Percentiles rank a stretch among this genome's conserved stretches.
Evolutionary conservation across 2,888 invertebrate genomes (phyloP).

Genomic region (Capitulum mitella): DNA sequence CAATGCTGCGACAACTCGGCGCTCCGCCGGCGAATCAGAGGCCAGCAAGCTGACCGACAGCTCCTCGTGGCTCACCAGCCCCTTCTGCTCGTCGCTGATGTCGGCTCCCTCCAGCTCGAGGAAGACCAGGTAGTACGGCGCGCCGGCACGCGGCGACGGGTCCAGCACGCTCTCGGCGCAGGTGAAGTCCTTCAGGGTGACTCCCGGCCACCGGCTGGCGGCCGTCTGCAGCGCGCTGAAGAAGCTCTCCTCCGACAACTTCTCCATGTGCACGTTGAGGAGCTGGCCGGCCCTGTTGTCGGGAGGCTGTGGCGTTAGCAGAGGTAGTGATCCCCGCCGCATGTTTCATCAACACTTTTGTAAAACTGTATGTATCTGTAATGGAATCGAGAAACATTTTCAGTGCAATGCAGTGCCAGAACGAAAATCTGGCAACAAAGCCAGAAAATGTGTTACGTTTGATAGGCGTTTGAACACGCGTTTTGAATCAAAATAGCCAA

Average conservation of each 20-base stretch:
- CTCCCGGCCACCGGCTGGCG: neutral
- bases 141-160: slow-evolving; percentile 23
- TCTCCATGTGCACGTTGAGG: slow-evolving; percentile 44
- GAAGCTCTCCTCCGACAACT: slow-evolving; percentile 42
- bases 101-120: slow-evolving; percentile 35
- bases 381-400: too few relatives aligned
- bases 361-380: too few relatives aligned
- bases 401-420: too few relatives aligned
- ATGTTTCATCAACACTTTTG: too few relatives aligned
- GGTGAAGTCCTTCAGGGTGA: slow-evolving; percentile 40
- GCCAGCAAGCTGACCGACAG: too few relatives aligned
- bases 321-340: too few relatives aligned
- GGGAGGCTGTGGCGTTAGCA: too few relatives aligned
- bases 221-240: slow-evolving; percentile 39
- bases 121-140: slow-evolving; percentile 41
- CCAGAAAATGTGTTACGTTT: too few relatives aligned
- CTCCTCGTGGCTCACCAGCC: neutral
- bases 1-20: too few relatives aligned
- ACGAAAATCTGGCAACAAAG: too few relatives aligned
- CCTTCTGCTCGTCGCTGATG: neutral
- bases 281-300: slow-evolving; percentile 43
- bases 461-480: too few relatives aligned
- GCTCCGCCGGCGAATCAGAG: neutral
- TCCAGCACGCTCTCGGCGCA: slow-evolving; percentile 41
- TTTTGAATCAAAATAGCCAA: too few relatives aligned